Base-by-base conservation (phyloP, 2,888 invertebrate species). In the Lepetodrilus schrolli region DNA sequence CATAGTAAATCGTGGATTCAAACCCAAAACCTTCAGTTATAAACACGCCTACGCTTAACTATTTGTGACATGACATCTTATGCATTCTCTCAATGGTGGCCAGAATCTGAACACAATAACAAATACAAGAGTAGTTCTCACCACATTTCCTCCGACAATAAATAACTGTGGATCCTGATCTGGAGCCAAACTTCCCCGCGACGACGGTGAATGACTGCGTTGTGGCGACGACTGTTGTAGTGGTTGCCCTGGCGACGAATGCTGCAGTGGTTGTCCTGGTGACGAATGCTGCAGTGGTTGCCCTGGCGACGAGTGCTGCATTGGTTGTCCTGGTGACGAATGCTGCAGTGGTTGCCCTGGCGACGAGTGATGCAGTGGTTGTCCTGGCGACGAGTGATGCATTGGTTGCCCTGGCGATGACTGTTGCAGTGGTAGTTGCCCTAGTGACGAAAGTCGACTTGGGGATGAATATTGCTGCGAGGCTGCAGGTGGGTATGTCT, bases 331-430 rank as follows among this genome's bases (percentile, higher is more conserved):
- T n/a, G 50, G 36, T 36, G 34, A 26, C 17, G 69, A 20, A 48
- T 36, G 34, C 1, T 58, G 34, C 30, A 17, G 43, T 43, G 26
- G 30, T 23, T 70, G 70, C n/a, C 75, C 74, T 71, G 66, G 82
- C 70, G 26, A 78, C 80, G 49, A 80, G 72, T 23, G 80, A 80
- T 69, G 76, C 66, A 50, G 73, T 77, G 34, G 82, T 79, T 68
- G n/a, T 13, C 65, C 23, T n/a, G 50, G 36, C 37, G 34, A 26
- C 17, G 69, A 20, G 66, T 36, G 34, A 0, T 58, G 34, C 30
- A 17, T 13, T 43, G 26, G 30, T 23, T 70, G 70, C n/a, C 75
- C 74, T 71, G 66, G 82, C 70, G 26, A 78, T 80, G 49, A 80
- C 70, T 23, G 80, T 80, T 69, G 76, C 66, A 50, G 73, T 77